Evolutionary conservation across 2,797 vertebrate genomes (phyloP).

Genomic region (Phoebastria nigripes): DNA sequence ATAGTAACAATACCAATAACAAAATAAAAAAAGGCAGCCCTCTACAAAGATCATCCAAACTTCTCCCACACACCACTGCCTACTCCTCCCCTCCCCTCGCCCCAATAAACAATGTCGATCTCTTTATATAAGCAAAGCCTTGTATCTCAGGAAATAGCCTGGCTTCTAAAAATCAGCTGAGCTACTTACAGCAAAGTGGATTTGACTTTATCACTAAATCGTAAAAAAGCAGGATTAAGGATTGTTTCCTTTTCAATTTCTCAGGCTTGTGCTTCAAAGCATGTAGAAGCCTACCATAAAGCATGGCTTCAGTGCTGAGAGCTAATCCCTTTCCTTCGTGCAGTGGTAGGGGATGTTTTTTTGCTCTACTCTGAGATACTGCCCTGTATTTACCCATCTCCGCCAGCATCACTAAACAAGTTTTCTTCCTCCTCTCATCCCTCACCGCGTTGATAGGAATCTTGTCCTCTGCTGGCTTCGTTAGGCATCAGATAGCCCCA

Average conservation of each 20-base stretch:
- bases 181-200: conserved; percentile 63
- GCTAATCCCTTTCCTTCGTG: background rate
- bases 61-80: background rate
- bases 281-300: background rate
- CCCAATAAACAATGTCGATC: background rate
- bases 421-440: background rate
- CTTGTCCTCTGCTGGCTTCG: background rate
- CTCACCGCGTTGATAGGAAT: background rate
- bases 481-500: background rate
- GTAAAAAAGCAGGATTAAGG: conserved; percentile 48
- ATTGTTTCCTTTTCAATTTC: conserved; percentile 56
- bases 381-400: background rate
- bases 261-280: conserved; percentile 47
- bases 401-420: background rate
- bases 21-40: background rate
- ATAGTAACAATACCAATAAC: background rate
- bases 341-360: background rate
- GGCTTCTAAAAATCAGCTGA: conserved; percentile 30
- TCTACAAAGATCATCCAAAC: background rate
- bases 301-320: background rate
- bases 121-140: conserved; percentile 37
- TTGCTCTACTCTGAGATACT: background rate
- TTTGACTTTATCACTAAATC: conserved; percentile 61
- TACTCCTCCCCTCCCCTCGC: background rate
- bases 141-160: conserved; percentile 1